Evolutionary conservation across 2,888 invertebrate genomes (phyloP).

Genomic region (Athrips mouffetella): DNA sequence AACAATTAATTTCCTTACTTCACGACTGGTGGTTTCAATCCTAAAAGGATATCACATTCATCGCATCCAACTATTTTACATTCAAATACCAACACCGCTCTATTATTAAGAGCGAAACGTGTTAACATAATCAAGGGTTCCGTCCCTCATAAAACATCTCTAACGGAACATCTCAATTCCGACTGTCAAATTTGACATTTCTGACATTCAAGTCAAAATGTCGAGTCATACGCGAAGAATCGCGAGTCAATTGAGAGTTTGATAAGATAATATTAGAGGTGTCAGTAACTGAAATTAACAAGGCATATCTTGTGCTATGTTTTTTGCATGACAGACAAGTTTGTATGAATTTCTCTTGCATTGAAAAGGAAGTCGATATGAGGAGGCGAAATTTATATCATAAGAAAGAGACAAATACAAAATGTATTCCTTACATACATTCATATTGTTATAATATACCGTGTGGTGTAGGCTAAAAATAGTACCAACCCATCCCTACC

Average conservation of each 20-base stretch:
- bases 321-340: slow-evolving; percentile 30
- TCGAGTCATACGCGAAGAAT: slow-evolving; percentile 56
- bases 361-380: not conserved
- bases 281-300: slow-evolving; percentile 52
- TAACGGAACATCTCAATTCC: slow-evolving; percentile 54
- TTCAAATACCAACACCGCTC: slow-evolving; percentile 30
- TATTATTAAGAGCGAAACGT: slow-evolving; percentile 65
- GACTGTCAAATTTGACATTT: slow-evolving; percentile 56
- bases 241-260: slow-evolving; percentile 47
- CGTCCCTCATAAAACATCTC: slow-evolving; percentile 51
- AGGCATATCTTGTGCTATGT: slow-evolving; percentile 17
- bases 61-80: slow-evolving; percentile 4
- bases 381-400: not conserved
- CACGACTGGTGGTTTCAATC: too few relatives aligned
- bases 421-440: too few relatives aligned
- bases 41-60: too few relatives aligned
- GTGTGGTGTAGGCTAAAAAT: too few relatives aligned
- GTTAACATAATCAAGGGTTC: slow-evolving; percentile 66
- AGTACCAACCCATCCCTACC: too few relatives aligned
- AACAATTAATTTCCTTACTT: too few relatives aligned
- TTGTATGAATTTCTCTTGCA: slow-evolving; percentile 10
- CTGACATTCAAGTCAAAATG: slow-evolving; percentile 43
- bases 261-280: slow-evolving; percentile 64
- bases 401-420: too few relatives aligned
- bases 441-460: too few relatives aligned